Evolutionary conservation across 2,113 vertebrate genomes (phyloP).

Genomic region (Puffinus mauretanicus): DNA sequence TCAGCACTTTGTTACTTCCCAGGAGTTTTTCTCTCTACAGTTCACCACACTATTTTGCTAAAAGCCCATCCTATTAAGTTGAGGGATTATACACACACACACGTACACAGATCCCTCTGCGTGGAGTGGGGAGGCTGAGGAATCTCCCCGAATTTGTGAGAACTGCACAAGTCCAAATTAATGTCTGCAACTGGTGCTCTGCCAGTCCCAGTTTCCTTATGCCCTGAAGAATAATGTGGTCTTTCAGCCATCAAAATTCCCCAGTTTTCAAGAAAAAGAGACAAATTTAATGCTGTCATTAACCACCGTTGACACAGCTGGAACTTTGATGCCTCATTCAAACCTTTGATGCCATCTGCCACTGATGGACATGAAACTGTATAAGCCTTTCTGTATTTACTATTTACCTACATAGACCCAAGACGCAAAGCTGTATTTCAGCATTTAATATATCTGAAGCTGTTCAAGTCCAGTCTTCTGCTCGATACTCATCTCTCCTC

Average conservation of each 20-base stretch:
- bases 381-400: not conserved
- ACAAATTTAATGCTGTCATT: not conserved
- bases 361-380: not conserved
- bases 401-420: not conserved
- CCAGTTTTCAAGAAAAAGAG: not conserved
- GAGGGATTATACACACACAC: not conserved
- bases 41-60: not conserved
- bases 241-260: not conserved
- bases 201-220: not conserved
- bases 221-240: not conserved
- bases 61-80: not conserved
- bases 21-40: not conserved
- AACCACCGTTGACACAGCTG: not conserved
- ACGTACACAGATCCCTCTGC: not conserved
- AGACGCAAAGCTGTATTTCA: not conserved
- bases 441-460: not conserved
- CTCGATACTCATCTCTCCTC: not conserved
- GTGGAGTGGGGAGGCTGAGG: not conserved
- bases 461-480: not conserved
- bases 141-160: not conserved
- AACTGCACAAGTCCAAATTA: not conserved
- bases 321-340: not conserved
- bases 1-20: not conserved
- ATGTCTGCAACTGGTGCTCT: not conserved
- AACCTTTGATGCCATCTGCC: not conserved